phyloP scores from a whole-genome alignment of 1,140 invertebrate genomes.

The Nasonia vitripennis region DNA sequence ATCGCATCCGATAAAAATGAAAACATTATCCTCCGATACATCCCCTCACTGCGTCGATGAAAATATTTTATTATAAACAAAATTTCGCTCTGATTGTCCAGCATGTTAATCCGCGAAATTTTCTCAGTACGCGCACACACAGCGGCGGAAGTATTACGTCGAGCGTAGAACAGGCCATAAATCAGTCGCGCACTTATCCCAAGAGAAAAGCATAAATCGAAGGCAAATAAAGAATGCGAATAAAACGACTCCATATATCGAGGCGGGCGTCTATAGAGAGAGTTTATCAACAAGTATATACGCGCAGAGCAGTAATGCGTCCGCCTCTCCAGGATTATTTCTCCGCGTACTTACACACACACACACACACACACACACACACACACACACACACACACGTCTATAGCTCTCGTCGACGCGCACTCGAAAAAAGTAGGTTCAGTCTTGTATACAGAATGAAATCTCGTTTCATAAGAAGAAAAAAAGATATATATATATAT shows the following conservation, averaged over 20 bases:
- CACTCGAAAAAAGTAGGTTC: conserved; percentile 25
- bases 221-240: background rate
- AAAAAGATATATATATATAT: background rate
- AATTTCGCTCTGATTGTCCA: background rate
- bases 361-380: no score
- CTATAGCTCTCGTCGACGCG: background rate
- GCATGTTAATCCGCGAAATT: background rate
- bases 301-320: background rate
- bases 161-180: background rate
- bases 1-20: conserved; percentile 16
- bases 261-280: background rate
- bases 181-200: background rate
- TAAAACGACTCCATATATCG: background rate
- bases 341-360: background rate
- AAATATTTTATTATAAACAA: background rate
- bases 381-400: background rate
- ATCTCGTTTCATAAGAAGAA: background rate
- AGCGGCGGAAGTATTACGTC: background rate
- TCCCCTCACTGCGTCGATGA: background rate
- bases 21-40: background rate
- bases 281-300: conserved; percentile 12
- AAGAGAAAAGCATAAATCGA: conserved; percentile 11
- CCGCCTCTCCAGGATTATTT: background rate
- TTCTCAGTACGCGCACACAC: background rate
- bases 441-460: conserved; percentile 7